Evolutionary conservation across 2,888 invertebrate genomes (phyloP).

Genomic region (Drosophila pseudotakahashii): DNA sequence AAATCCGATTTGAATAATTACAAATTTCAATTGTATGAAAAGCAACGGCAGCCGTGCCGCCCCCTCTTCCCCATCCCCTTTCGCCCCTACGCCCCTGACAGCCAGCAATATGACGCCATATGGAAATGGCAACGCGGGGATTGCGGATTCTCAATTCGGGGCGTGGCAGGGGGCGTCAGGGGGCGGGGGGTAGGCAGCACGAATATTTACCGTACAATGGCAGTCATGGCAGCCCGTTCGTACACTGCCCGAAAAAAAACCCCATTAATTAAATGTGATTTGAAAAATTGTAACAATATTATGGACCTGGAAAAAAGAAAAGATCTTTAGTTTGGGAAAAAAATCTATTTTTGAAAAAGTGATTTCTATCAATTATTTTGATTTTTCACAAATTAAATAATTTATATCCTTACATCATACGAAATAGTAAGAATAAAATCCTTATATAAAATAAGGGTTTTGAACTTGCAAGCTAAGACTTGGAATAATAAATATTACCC

Average conservation of each 20-base stretch:
- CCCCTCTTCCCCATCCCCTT: not conserved
- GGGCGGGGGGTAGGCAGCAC: constrained; percentile 34
- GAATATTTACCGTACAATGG: constrained; percentile 59
- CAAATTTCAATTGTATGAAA: constrained; percentile 77
- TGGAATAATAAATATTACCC: too few relatives aligned
- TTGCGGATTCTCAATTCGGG: constrained; percentile 4
- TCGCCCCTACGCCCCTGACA: constrained; percentile 47
- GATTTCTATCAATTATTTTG: too few relatives aligned
- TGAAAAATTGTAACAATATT: too few relatives aligned
- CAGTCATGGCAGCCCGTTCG: constrained; percentile 25
- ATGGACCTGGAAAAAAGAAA: too few relatives aligned
- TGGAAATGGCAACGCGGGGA: constrained; percentile 51
- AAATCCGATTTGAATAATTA: constrained; percentile 78
- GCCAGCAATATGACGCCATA: constrained; percentile 73
- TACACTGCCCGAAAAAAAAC: constrained; percentile 9
- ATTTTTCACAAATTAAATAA: too few relatives aligned
- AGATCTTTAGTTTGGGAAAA: too few relatives aligned
- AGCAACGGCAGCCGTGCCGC: constrained; percentile 1
- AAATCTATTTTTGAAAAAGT: too few relatives aligned
- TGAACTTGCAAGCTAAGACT: too few relatives aligned
- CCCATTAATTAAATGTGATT: too few relatives aligned
- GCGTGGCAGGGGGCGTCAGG: not conserved
- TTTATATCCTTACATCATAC: too few relatives aligned
- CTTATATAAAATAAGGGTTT: too few relatives aligned
- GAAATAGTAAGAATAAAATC: too few relatives aligned